Conservation (phyloP, 2,797 vertebrate genomes). For the Muscicapa comitata region DNA sequence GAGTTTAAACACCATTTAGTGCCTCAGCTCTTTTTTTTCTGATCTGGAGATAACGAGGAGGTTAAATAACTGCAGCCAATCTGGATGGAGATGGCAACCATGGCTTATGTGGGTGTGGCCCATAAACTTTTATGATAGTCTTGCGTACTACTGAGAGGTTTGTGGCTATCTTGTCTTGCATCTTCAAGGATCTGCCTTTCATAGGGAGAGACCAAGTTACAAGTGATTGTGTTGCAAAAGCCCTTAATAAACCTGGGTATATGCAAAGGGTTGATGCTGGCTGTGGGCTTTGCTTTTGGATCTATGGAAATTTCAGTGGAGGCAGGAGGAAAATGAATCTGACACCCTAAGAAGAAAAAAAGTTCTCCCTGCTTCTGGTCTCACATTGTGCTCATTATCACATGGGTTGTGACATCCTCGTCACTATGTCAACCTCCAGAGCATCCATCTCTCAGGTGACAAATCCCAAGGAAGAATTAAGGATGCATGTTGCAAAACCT, state of each 20-base stretch:
- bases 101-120: background rate
- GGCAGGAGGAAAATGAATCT: background rate
- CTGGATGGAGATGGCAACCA: slow-evolving; percentile 4
- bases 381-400: background rate
- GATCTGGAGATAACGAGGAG: slow-evolving; percentile 4
- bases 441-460: background rate
- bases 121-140: slow-evolving; percentile 35
- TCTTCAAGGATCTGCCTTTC: background rate
- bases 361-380: background rate
- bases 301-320: background rate
- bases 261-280: background rate
- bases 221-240: slow-evolving; percentile 22
- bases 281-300: background rate
- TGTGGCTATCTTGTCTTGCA: slow-evolving; percentile 20
- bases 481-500: background rate
- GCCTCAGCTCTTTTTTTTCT: background rate
- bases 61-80: background rate
- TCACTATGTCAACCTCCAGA: background rate
- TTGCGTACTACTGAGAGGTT: background rate
- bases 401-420: background rate
- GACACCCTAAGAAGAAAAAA: background rate
- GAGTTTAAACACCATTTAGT: background rate
- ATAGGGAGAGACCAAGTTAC: background rate
- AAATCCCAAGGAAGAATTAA: background rate
- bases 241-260: background rate